Evolutionary conservation across 2,797 vertebrate genomes (phyloP).

Genomic region (Ctenosaura bakeri): DNA sequence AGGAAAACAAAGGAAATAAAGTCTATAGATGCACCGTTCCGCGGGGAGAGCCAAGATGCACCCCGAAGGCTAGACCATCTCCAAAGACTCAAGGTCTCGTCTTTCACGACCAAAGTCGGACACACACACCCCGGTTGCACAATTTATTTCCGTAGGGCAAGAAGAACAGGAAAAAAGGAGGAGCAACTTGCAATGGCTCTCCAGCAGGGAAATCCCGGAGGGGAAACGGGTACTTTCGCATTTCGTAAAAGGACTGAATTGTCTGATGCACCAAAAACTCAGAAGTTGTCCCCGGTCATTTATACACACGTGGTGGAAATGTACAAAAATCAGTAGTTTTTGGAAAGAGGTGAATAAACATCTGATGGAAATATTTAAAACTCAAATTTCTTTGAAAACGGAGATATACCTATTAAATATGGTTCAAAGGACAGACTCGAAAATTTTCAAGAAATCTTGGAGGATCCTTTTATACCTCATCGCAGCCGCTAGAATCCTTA

Average conservation of each 20-base stretch:
- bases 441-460: no score
- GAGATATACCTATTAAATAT: no score
- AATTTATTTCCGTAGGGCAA: background rate
- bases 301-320: no score
- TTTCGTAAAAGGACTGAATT: background rate
- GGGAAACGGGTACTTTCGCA: no score
- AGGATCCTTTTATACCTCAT: no score
- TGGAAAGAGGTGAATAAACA: no score
- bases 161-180: background rate
- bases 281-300: background rate
- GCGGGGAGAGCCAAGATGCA: fast-evolving
- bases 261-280: background rate
- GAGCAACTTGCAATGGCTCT: background rate
- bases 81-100: background rate
- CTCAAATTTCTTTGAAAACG: no score
- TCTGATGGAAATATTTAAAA: no score
- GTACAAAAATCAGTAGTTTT: no score
- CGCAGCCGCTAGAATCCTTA: no score
- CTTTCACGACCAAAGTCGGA: background rate
- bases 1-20: constrained; percentile 19
- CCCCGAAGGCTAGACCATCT: background rate
- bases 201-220: background rate
- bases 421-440: no score
- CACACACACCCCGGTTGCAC: constrained; percentile 5
- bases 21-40: background rate